Conservation (phyloP, 2,113 vertebrate species). For the Cephalopterus ornatus region DNA sequence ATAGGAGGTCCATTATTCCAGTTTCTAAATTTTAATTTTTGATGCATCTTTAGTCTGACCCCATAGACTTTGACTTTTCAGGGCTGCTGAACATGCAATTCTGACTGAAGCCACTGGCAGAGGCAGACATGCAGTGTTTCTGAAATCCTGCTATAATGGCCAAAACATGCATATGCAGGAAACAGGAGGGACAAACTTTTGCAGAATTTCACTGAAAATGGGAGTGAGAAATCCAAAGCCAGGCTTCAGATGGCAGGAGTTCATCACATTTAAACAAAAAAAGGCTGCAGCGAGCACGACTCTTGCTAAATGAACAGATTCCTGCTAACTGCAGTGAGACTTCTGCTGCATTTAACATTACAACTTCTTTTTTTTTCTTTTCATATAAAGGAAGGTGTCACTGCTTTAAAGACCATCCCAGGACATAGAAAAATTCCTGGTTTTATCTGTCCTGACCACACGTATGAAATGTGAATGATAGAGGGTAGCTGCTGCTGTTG, state of each 20-base stretch:
- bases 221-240: not conserved
- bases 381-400: not conserved
- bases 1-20: not conserved
- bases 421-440: conserved; percentile 12
- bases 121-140: not conserved
- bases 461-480: not conserved
- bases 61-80: not conserved
- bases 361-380: not conserved
- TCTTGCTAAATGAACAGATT: not conserved
- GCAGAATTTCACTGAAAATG: not conserved
- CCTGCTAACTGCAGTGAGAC: not conserved
- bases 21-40: not conserved
- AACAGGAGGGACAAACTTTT: not conserved
- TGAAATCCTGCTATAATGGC: not conserved
- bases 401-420: not conserved
- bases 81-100: not conserved
- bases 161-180: not conserved
- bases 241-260: not conserved
- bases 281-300: fast-evolving
- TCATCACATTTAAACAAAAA: not conserved
- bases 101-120: not conserved
- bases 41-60: not conserved
- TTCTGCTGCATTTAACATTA: not conserved
- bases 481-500: conserved; percentile 25
- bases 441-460: conserved; percentile 66